A percentile compares a stretch with the other conserved stretches of the same genome.
These are phyloP conservation scores for Nymphalis c-album DNA, from an alignment of 2,888 invertebrate genomes.

Conservation along the genomic window DNA sequence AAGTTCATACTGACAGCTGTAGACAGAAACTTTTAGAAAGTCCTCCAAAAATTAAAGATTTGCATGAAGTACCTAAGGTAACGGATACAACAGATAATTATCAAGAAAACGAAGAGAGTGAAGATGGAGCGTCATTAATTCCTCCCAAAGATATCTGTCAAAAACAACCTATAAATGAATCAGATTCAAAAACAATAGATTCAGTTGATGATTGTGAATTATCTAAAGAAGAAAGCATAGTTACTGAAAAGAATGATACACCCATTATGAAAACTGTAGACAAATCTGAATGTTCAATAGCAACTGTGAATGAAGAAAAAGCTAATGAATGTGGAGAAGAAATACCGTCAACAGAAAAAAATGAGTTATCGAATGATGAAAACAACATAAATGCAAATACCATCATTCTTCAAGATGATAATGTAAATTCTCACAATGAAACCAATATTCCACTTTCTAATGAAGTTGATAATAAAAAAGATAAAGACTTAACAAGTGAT, in stretches of 20 bases:
- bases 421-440: conserved; percentile 5
- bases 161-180: background rate
- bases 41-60: conserved; percentile 40
- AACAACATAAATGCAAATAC: conserved; percentile 8
- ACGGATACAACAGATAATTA: background rate
- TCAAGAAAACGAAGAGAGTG: conserved; percentile 22
- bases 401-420: conserved; percentile 31
- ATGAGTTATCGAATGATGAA: background rate
- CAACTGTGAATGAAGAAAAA: background rate
- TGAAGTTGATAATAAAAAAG: conserved; percentile 8
- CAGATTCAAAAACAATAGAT: background rate
- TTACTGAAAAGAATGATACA: background rate
- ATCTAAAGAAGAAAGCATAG: background rate
- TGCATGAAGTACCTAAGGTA: conserved; percentile 28
- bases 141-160: background rate
- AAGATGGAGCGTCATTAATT: conserved; percentile 11
- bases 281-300: background rate
- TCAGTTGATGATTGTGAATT: background rate
- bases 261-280: background rate
- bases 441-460: conserved; percentile 20
- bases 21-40: conserved; percentile 55
- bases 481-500: background rate
- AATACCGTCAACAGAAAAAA: background rate
- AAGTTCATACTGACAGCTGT: conserved; percentile 68
- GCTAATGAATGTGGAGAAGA: background rate